Base-by-base conservation (phyloP, 2,888 invertebrate species). In the Allophyes oxyacanthae region DNA sequence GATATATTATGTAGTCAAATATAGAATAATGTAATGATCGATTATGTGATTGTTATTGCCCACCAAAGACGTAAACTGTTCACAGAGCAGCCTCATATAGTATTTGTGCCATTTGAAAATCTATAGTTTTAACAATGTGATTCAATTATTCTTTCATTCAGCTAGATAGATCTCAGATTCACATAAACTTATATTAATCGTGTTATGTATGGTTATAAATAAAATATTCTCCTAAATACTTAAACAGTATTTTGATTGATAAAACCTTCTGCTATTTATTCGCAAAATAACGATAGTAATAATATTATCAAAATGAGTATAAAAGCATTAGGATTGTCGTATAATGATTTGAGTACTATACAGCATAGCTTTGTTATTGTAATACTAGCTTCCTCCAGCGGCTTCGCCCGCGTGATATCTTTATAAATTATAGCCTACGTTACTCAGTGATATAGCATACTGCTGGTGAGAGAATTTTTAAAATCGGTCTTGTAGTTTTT, bases 111-210 rank as follows among this genome's bases (percentile, higher is more conserved):
- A 20, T 44, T 40, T 14, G 34, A 14, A 38, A 37, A n/a, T 41
- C 7, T 11, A 41, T 51, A 58, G 11, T 41, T 53, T 50, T 32
- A 6, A 30, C 38, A 50, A 42, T 38, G 5, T 42, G 11, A 43
- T 11, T 33, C 38, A 33, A 25, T 45, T 60, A 52, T 70, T 72
- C 14, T 56, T 53, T 20, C 37, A 43, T 37, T 66, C 68, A 64
- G 59, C 63, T 63, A 36, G 36, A 52, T 63, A 49, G 70, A 70
- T 70, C 70, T 70, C 70, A 62, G 38, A 40, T 44, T 54, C 46
- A 53, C 38, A 50, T 56, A 13, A 41, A 38, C 3, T 53, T n/a
- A 15, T 13, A 45, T 32, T 57, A 51, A 34, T 57, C 1, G 10
- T 56, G 25, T 45, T 51, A 64, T 52, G 7, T 66, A 61, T 71